Percentiles rank a stretch among this genome's conserved stretches.
These are phyloP conservation scores for Crypturellus tataupa DNA, from an alignment of 2,797 vertebrate species.

Conservation along the genomic window DNA sequence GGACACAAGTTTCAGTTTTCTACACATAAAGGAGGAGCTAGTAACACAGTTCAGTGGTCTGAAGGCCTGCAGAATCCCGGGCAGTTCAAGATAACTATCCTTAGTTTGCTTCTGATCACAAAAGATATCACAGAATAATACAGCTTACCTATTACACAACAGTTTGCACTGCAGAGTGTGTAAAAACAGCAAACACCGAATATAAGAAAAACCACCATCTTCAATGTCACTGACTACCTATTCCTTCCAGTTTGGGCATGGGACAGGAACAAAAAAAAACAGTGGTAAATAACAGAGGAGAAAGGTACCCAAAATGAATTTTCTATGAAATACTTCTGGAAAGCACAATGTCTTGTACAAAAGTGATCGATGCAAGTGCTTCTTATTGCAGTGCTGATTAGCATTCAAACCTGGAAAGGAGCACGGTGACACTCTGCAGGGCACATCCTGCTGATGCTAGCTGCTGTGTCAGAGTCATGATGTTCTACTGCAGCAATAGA, in stretches of 20 bases:
- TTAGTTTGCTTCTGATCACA: background rate
- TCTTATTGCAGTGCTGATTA: background rate
- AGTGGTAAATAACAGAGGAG: background rate
- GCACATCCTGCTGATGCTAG: constrained; percentile 48
- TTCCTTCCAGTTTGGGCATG: background rate
- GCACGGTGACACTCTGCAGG: constrained; percentile 30
- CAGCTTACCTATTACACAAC: background rate
- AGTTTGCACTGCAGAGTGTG: background rate
- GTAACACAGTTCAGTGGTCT: background rate
- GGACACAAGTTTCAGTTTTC: background rate
- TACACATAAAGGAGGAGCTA: background rate
- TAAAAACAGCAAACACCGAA: background rate
- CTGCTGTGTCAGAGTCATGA: constrained; percentile 53
- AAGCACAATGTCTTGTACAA: background rate
- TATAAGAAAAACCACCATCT: background rate
- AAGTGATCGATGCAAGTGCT: background rate
- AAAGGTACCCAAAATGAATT: background rate
- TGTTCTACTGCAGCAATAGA: constrained; percentile 50
- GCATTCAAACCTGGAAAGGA: background rate
- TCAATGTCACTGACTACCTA: background rate
- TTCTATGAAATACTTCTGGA: background rate
- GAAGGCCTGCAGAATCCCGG: background rate
- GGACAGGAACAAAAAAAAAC: background rate
- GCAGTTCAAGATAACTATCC: background rate
- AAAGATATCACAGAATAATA: background rate